Conservation (phyloP, 2,888 invertebrate genomes). For the Nebria brevicollis region DNA sequence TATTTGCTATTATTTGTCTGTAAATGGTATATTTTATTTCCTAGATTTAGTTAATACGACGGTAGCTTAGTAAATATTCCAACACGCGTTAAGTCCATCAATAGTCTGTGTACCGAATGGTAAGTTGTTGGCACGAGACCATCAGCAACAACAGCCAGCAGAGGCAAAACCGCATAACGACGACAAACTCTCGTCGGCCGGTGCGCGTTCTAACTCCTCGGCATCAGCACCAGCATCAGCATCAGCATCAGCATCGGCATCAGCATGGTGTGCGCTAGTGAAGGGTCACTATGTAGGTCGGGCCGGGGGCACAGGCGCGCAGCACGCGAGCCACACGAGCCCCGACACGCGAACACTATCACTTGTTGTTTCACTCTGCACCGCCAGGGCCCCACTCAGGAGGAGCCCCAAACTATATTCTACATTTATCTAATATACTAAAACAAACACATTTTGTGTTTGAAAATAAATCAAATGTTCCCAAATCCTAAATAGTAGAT, state of each 20-base stretch:
- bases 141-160: background rate
- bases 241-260: background rate
- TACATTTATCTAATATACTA: background rate
- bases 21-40: too few species aligned
- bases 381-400: conserved; percentile 11
- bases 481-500: too few species aligned
- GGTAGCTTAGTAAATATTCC: too few species aligned
- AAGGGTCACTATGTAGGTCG: conserved; percentile 61
- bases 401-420: background rate
- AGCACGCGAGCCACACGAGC: conserved; percentile 57
- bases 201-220: background rate
- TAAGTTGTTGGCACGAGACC: background rate
- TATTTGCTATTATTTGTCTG: too few species aligned
- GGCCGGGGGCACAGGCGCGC: conserved; percentile 56
- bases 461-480: too few species aligned
- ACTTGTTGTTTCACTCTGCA: conserved; percentile 10
- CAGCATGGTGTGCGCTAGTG: conserved; percentile 50
- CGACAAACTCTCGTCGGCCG: too few species aligned
- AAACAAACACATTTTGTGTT: too few species aligned
- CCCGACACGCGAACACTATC: conserved; percentile 52
- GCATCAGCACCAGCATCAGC: too few species aligned
- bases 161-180: background rate
- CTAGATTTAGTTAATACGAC: too few species aligned
- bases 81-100: too few species aligned
- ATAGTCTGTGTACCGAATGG: too few species aligned